Base-by-base conservation (phyloP, 2,113 vertebrate genomes). In the Serilophus lunatus region DNA sequence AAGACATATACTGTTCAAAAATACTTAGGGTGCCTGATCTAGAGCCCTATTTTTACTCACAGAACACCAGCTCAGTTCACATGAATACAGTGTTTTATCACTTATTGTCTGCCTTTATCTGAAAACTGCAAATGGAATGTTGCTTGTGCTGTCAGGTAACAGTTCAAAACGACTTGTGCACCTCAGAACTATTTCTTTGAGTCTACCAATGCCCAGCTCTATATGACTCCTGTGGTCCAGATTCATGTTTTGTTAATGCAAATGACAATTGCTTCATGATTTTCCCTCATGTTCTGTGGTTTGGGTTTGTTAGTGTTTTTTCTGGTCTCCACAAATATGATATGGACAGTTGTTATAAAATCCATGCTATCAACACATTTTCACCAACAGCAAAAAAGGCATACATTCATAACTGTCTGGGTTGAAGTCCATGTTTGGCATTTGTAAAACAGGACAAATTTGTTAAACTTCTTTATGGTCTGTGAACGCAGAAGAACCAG, bases 61-160 rank as follows among this genome's bases (percentile, higher is more conserved):
- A 53, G 57, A 79, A 36, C 36, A 83, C 10, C 36, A 88, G 31
- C 20, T 77, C 31, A 25, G 40, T 59, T 49, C 35, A 66, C 47
- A 6, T 24, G 24, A 82, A 72, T 56, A 7, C 13, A 61, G 28
- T 44, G 28, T 68, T 88, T 18, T 60, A 81, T 71, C 51, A 56
- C 44, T 92, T 82, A 59, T 19, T 70, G 59, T 92, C 90, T 93
- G 50, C 71, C 79, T 87, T 91, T 38, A 84, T 90, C 88, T 95
- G 50, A 90, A 88, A 88, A 44, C 80, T 82, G 56, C 24, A 95
- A 78, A 95, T 90, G 28, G 68, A 92, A 93, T 64, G 51, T 12
- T 88, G 47, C 64, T 70, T 70, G 31, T 86, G 38, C 64, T 93
- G 54, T 80, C 78, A 63, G 19, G 31, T 60, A 87, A 25, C 19